Conservation (phyloP, 2,113 vertebrate genomes). For the Scolopax mira region DNA sequence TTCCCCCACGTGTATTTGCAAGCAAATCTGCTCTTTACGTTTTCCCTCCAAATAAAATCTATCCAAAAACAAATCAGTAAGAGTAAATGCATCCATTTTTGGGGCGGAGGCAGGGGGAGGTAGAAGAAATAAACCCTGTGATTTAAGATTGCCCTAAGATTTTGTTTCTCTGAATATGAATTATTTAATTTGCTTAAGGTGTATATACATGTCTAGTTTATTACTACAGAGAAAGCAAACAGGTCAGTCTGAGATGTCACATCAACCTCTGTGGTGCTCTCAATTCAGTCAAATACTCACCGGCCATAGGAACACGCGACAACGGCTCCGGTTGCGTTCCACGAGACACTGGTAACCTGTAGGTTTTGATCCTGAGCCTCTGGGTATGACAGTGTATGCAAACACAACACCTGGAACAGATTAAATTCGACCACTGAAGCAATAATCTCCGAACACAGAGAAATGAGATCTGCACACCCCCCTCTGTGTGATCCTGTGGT, state of each 20-base stretch:
- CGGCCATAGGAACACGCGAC: slow-evolving; percentile 88
- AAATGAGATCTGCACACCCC: not conserved
- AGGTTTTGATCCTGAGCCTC: slow-evolving; percentile 77
- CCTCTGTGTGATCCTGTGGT: rapidly evolving
- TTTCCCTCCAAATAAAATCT: not conserved
- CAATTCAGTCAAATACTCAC: slow-evolving; percentile 63
- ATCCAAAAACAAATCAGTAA: not conserved
- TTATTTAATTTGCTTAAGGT: not conserved
- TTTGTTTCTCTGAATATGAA: not conserved
- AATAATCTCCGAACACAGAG: not conserved
- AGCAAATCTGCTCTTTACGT: not conserved
- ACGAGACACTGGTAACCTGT: slow-evolving; percentile 87
- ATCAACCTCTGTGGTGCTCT: not conserved
- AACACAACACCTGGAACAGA: slow-evolving; percentile 80
- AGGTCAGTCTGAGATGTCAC: not conserved
- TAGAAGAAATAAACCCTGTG: not conserved
- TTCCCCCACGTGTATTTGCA: not conserved
- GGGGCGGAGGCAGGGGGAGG: not conserved
- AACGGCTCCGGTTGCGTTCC: slow-evolving; percentile 89
- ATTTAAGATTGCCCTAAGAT: not conserved
- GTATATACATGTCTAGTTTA: not conserved
- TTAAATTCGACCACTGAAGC: not conserved
- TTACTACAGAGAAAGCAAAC: not conserved
- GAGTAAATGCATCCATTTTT: not conserved
- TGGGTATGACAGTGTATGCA: slow-evolving; percentile 79